A percentile compares a stretch with the other conserved stretches of the same genome.
Evolutionary conservation across 2,888 invertebrate species (phyloP).

Genomic region (Caenorhabditis imperialis): DNA sequence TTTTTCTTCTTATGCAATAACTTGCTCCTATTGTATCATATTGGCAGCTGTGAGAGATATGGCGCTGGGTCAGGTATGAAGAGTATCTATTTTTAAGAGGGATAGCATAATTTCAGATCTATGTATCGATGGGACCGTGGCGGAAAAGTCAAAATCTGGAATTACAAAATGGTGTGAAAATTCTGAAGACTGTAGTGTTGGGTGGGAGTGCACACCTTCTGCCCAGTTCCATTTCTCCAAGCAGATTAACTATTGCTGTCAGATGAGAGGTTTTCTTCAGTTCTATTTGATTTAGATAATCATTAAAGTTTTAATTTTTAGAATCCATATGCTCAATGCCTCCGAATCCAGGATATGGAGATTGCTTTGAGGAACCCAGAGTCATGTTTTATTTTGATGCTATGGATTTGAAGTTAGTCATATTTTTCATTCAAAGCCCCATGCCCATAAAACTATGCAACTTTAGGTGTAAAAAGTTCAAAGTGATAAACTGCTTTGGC

Average conservation of each 20-base stretch:
- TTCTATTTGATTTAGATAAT: background rate
- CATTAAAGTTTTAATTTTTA: slow-evolving; percentile 4
- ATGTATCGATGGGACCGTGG: slow-evolving; percentile 50
- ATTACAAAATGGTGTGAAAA: slow-evolving; percentile 40
- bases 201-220: slow-evolving; percentile 51
- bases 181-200: slow-evolving; percentile 36
- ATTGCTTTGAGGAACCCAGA: slow-evolving; percentile 55
- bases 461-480: slow-evolving; percentile 63
- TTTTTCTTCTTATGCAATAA: no score
- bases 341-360: slow-evolving; percentile 63
- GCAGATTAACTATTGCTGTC: slow-evolving; percentile 59
- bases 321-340: slow-evolving; percentile 64
- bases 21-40: slow-evolving; percentile 5
- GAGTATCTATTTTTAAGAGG: background rate
- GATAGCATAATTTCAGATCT: slow-evolving; percentile 24
- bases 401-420: slow-evolving; percentile 52
- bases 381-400: slow-evolving; percentile 61
- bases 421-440: background rate
- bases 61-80: slow-evolving; percentile 33
- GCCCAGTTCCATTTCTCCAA: slow-evolving; percentile 55
- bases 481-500: slow-evolving; percentile 54
- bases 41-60: slow-evolving; percentile 24
- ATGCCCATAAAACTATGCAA: background rate
- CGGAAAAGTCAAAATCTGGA: slow-evolving; percentile 44
- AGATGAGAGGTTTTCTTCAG: slow-evolving; percentile 49